A percentile compares a stretch with the other conserved stretches of the same genome.
Evolutionary conservation across 2,797 vertebrate genomes (phyloP).

Genomic region (Alca torda): DNA sequence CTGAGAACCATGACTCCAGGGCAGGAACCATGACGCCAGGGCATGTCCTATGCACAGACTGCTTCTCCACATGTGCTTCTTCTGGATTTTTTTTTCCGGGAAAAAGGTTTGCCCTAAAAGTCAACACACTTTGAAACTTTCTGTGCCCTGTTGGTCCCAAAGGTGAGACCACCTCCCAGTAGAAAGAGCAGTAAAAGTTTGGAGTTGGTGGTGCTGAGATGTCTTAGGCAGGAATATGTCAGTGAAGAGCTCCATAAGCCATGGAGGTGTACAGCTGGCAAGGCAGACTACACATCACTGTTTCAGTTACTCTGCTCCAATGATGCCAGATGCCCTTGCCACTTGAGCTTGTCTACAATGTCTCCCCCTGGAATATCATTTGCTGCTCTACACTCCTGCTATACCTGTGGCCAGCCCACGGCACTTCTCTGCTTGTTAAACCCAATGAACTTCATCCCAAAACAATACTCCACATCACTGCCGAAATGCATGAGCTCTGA

Average conservation of each 20-base stretch:
- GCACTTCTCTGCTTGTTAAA: background rate
- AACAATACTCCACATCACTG: background rate
- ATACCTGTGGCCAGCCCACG: background rate
- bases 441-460: background rate
- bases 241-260: background rate
- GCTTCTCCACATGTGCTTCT: no score
- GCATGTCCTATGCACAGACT: no score
- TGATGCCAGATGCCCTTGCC: background rate
- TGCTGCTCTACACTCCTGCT: background rate
- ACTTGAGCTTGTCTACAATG: background rate
- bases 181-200: background rate
- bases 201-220: background rate
- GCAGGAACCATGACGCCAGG: no score
- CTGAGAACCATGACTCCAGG: background rate
- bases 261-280: accelerated
- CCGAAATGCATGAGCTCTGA: background rate
- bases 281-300: background rate
- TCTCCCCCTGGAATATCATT: background rate
- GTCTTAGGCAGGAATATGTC: background rate
- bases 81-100: background rate
- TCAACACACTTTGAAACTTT: background rate
- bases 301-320: background rate
- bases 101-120: background rate
- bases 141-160: background rate
- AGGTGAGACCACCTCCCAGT: background rate